phyloP scores from a whole-genome alignment of 2,888 invertebrate genomes.

The Dynastes maya region DNA sequence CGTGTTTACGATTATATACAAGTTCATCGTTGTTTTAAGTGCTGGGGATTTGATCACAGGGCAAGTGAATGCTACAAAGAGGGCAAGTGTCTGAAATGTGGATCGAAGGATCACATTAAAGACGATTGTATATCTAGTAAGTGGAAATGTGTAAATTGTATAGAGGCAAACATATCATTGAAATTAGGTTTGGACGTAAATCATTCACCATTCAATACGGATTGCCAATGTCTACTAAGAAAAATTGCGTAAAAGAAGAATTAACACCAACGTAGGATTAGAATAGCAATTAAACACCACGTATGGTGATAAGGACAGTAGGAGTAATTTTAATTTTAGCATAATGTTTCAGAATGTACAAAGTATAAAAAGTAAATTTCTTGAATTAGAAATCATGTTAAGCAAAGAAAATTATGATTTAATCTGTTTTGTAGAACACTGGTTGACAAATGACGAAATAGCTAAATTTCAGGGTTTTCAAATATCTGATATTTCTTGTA shows the following conservation, averaged over 20 bases:
- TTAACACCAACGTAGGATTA: neutral
- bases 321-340: too few species aligned
- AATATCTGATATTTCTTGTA: too few species aligned
- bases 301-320: too few species aligned
- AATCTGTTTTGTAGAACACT: too few species aligned
- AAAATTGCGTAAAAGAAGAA: neutral
- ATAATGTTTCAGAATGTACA: too few species aligned
- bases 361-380: too few species aligned
- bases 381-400: too few species aligned
- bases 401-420: too few species aligned
- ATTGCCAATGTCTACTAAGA: neutral
- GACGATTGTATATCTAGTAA: neutral
- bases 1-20: neutral
- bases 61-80: neutral
- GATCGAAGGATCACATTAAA: neutral
- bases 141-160: neutral
- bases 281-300: neutral
- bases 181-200: neutral
- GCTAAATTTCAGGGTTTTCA: too few species aligned
- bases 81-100: neutral
- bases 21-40: neutral
- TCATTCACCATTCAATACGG: neutral
- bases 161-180: neutral
- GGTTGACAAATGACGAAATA: too few species aligned
- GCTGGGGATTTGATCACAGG: neutral